A percentile compares a stretch with the other conserved stretches of the same genome.
phyloP scores from a whole-genome alignment of 2,888 invertebrate genomes.

The Hemistola chrysoprasaria region DNA sequence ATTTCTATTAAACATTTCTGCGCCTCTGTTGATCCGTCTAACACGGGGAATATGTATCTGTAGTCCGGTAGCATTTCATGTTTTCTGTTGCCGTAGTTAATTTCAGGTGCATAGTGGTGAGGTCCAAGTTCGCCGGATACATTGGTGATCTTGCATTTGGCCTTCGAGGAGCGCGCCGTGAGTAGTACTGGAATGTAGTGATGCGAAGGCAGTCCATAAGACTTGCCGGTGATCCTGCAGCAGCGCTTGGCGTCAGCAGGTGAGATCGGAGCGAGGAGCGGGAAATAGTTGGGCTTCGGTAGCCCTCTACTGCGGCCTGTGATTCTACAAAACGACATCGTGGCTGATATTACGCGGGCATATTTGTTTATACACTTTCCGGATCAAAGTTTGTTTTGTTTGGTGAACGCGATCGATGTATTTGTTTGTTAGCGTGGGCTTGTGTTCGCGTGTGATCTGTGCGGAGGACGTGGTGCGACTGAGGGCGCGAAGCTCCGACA shows the following conservation, averaged over 20 bases:
- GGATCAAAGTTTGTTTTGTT: conserved; percentile 30
- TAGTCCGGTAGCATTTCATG: conserved; percentile 87
- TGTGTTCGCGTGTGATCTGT: conserved; percentile 54
- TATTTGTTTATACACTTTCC: conserved; percentile 58
- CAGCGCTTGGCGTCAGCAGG: conserved; percentile 91
- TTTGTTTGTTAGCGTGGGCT: conserved; percentile 44
- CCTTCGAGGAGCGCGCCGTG: conserved; percentile 66
- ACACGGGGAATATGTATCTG: conserved; percentile 87
- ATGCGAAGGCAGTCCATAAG: conserved; percentile 87
- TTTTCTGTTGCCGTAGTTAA: conserved; percentile 85
- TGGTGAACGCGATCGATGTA: conserved; percentile 44
- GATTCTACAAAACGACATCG: conserved; percentile 90
- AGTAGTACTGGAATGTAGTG: conserved; percentile 91
- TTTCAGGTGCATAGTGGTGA: conserved; percentile 83
- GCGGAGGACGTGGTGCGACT: conserved; percentile 63
- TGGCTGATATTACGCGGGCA: conserved; percentile 57
- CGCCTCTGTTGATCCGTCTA: conserved; percentile 86
- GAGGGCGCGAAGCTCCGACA: conserved; percentile 44
- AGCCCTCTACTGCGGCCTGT: conserved; percentile 90
- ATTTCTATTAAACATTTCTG: conserved; percentile 84
- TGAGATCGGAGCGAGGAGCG: conserved; percentile 89
- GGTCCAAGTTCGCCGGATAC: conserved; percentile 83
- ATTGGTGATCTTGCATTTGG: conserved; percentile 85
- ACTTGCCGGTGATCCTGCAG: conserved; percentile 90
- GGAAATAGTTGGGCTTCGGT: conserved; percentile 92